Evolutionary conservation across 35 echinoderm and acorn worm species (phyloP).

Genomic region (Lytechinus pictus): DNA sequence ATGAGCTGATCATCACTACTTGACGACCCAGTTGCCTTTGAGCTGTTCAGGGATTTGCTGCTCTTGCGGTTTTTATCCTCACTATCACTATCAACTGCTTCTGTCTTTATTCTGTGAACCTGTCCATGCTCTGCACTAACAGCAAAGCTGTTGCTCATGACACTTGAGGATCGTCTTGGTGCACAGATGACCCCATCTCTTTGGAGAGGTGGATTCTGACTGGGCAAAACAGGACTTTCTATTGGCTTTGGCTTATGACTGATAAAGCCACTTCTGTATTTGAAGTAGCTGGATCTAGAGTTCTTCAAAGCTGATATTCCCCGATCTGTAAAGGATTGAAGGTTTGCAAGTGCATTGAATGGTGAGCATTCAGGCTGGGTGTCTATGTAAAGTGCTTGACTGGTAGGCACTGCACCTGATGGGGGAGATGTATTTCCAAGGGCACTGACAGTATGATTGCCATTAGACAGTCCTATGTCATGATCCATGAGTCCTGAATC

Average conservation of each 20-base stretch:
- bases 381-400: background rate
- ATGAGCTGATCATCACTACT: background rate
- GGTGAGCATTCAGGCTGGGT: background rate
- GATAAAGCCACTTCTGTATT: conserved; percentile 16
- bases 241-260: conserved; percentile 6
- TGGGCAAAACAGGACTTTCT: background rate
- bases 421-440: background rate
- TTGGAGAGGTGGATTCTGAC: background rate
- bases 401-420: background rate
- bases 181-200: conserved; percentile 50
- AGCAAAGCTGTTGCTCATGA: background rate
- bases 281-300: conserved; percentile 31
- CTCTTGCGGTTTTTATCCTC: conserved; percentile 3
- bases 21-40: background rate
- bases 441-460: background rate
- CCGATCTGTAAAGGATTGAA: conserved; percentile 37
- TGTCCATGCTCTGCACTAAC: conserved; percentile 37
- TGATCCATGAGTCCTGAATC: background rate
- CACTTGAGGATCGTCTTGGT: conserved; percentile 23
- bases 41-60: background rate
- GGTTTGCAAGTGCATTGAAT: conserved; percentile 30
- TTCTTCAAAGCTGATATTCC: conserved; percentile 30
- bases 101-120: conserved; percentile 32
- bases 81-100: background rate
- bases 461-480: background rate